Evolutionary conservation across 2,888 invertebrate species (phyloP), one percentile per base, ranked within the genome.

Genomic region (Philopedon plagiatum): DNA sequence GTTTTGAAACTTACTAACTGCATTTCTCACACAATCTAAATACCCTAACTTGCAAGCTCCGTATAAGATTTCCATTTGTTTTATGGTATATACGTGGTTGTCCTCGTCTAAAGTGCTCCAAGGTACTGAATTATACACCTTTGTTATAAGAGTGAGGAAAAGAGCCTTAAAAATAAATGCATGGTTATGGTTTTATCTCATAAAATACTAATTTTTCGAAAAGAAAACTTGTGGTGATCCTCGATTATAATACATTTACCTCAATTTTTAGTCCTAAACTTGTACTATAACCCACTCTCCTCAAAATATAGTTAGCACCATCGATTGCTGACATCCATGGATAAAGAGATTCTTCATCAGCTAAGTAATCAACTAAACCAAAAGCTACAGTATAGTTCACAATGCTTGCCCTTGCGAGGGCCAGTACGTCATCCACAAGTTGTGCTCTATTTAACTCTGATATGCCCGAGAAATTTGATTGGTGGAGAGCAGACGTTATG

Each of bases 371-470:
- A 0, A 92, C 86, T 18, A 93, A 87, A 19, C 88, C 86, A 56
- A 96, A 86, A 0, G 92, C 89, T 15, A 88, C 83, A 0, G 85
- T 82, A 79, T 93, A 92, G 0, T 44, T 72, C 5, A 73, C 39
- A 11, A 46, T 18, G 5, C 89, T 90, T 65, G 89, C 88, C 64
- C 88, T 86, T 3, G 91, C 91, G 57, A 91, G 83, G 75, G 89
- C 89, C 71, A 91, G 88, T 3, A 91, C 86, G 82, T 97, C 96
- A 77, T 94, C 93, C 0, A 96, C 83, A 5, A 92, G 80, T 72
- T 95, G 93, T 0, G 93, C 94, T 46, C 95, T 88, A 83, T 93
- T 94, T 9, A 91, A 79, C 0, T 88, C 81, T 71, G 90, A 87
- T 62, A 94, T 91, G 0, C 77, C 79, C 0, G 39, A 19, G 54